Base-by-base conservation (phyloP, 2,797 vertebrate genomes). In the Anguilla megastoma region DNA sequence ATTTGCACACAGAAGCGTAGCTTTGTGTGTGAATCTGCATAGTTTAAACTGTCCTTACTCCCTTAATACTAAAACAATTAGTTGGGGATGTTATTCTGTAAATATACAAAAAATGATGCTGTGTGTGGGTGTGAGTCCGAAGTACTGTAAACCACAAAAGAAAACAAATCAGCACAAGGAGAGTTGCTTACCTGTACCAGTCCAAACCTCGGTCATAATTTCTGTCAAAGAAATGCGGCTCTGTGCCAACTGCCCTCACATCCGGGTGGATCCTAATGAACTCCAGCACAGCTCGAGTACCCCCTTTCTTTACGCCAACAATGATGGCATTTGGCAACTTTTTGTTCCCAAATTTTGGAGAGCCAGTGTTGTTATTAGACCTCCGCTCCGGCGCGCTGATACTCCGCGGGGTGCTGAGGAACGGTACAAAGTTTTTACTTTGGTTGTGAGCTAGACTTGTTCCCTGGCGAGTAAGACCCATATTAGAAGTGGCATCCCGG, bases 191-290 rank as follows among this genome's bases (percentile, higher is more conserved):
- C 97, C 97, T 97, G 97, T 98, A 98, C 97, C 97, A 98, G 93
- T 98, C 97, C 91, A 98, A 94, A 48, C 97, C 97, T 87, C 95
- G 92, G 69, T 97, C 96, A 91, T 98, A 98, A 95, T 98, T 97
- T 92, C 97, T 93, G 92, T 98, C 97, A 92, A 98, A 98, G 94
- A 98, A 98, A 94, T 98, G 97, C 18, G 97, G 97, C 93, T 98
- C 97, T 0, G 97, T 98, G 85, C 97, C 97, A 86, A 97, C 93
- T 0, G 97, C 97, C 85, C 97, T 95, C 93, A 98, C 97, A 90
- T 98, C 97, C 2, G 97, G 97, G 86, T 98, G 97, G 90, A 96
- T 97, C 18, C 97, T 94, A 74, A 98, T 98, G 91, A 97, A 97
- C 96, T 98, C 97, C 94, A 98, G 95, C 52, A 98, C 97, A 0